Conservation (phyloP, 2,113 vertebrate species). For the Tragelaphus imberbis region DNA sequence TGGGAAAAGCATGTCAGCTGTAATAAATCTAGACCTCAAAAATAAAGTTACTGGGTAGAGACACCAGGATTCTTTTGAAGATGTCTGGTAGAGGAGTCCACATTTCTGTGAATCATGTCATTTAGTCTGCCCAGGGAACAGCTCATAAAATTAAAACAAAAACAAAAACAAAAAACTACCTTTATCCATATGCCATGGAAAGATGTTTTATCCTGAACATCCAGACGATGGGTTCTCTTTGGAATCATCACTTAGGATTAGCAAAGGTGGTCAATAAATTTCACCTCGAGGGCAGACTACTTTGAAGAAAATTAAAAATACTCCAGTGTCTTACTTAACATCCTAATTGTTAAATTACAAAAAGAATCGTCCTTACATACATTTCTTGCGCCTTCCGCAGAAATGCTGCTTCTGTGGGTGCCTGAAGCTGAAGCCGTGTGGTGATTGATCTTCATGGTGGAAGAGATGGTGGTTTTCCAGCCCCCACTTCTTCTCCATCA, state of each 20-base stretch:
- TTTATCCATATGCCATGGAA: neutral
- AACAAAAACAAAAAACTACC: neutral
- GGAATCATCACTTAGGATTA: neutral
- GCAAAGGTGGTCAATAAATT: neutral
- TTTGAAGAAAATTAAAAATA: neutral
- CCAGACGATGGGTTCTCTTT: rapidly evolving
- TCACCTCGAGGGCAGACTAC: rapidly evolving
- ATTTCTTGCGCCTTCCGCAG: constrained; percentile 94
- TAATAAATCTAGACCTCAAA: neutral
- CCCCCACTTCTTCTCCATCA: constrained; percentile 25
- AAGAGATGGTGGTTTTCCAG: neutral
- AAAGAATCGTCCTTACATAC: constrained; percentile 87
- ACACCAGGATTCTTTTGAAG: neutral
- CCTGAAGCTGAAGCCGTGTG: constrained; percentile 49
- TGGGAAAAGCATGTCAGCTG: neutral
- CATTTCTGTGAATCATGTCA: neutral
- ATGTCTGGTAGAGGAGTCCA: neutral
- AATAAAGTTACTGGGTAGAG: neutral
- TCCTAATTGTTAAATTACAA: neutral
- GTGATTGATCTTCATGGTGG: neutral
- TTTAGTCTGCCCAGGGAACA: neutral
- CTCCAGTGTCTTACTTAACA: rapidly evolving
- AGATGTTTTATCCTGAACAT: neutral
- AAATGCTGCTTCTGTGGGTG: constrained; percentile 84
- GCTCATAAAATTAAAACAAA: neutral